Conservation (phyloP, 2,797 vertebrate genomes). For the Anomalospiza imberbis region DNA sequence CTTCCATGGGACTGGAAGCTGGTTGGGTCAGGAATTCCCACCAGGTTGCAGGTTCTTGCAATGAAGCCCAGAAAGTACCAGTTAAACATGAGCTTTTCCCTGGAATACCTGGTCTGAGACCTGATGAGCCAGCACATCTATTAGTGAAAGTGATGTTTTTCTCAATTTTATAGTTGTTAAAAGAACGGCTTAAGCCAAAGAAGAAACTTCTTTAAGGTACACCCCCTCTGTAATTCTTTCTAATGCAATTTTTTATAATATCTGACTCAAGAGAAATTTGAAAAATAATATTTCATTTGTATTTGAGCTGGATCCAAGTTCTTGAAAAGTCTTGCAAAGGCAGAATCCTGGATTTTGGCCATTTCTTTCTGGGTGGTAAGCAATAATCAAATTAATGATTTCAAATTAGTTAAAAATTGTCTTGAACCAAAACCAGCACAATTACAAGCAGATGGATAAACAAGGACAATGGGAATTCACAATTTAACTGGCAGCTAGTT, state of each 20-base stretch:
- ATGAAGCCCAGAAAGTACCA: neutral
- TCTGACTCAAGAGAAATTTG: neutral
- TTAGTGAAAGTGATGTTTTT: neutral
- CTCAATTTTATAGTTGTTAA: neutral
- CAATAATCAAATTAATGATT: constrained; percentile 13
- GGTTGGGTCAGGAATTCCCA: neutral
- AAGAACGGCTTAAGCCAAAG: neutral
- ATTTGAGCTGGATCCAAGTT: neutral
- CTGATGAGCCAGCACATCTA: neutral
- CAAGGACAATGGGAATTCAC: neutral
- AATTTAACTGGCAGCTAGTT: neutral
- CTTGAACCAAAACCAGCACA: neutral
- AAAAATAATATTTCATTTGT: neutral
- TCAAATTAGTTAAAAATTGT: constrained; percentile 26
- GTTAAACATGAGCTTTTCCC: neutral
- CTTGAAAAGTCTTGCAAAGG: neutral
- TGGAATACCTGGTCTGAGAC: neutral
- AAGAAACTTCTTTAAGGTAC: neutral
- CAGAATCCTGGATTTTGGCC: neutral
- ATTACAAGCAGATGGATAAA: constrained; percentile 20
- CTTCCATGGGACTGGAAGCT: neutral
- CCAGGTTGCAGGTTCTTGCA: neutral
- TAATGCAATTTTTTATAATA: neutral
- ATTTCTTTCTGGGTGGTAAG: constrained; percentile 9
- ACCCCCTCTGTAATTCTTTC: neutral